These are phyloP conservation scores for Saturnia pavonia DNA, from an alignment of 2,888 invertebrate genomes.

Conservation along the genomic window DNA sequence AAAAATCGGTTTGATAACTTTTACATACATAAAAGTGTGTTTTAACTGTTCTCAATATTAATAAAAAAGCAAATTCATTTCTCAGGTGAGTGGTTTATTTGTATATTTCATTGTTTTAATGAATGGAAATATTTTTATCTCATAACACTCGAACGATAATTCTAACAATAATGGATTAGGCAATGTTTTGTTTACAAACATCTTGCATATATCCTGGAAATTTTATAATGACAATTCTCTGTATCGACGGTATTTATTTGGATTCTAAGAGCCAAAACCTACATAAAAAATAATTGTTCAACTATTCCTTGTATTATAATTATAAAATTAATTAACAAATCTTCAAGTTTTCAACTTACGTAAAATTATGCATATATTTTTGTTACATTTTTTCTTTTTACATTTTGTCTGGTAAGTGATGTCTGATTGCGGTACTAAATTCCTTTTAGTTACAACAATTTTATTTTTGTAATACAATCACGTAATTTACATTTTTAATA, in stretches of 20 bases:
- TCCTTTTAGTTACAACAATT: neutral
- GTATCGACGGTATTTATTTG: neutral
- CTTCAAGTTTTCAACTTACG: too few species aligned
- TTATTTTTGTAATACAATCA: neutral
- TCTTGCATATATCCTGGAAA: neutral
- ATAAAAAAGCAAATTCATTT: neutral
- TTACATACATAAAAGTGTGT: neutral
- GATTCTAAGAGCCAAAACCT: neutral
- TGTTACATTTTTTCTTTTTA: neutral
- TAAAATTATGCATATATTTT: neutral
- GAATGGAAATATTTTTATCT: slow-evolving; percentile 1
- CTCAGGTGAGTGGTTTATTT: slow-evolving; percentile 1
- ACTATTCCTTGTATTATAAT: too few species aligned
- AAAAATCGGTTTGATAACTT: neutral
- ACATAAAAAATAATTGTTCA: neutral
- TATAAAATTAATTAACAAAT: too few species aligned
- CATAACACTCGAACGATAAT: neutral
- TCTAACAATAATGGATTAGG: neutral
- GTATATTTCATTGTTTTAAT: neutral
- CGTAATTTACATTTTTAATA: neutral
- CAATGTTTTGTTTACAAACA: neutral
- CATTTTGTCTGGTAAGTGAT: neutral
- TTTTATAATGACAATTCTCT: neutral
- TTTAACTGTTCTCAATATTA: neutral
- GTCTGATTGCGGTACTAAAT: neutral